Conservation (phyloP, 2,888 invertebrate genomes). For the Thelaira solivaga region DNA sequence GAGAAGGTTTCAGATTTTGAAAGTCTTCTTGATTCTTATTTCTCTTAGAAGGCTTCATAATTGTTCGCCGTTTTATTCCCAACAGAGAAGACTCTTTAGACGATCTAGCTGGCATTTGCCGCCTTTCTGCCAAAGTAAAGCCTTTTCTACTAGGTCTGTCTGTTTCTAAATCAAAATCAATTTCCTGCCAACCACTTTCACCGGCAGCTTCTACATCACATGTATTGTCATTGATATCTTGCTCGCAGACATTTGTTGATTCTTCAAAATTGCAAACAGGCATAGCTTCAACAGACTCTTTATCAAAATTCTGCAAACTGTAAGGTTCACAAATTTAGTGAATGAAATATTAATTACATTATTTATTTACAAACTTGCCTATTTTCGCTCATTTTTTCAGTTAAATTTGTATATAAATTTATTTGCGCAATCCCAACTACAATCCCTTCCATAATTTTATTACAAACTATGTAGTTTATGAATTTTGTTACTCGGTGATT, state of each 20-base stretch:
- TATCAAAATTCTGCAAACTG: slow-evolving; percentile 8
- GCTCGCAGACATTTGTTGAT: not conserved
- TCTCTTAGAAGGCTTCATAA: slow-evolving; percentile 70
- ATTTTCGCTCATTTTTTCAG: slow-evolving; percentile 67
- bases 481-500: no score
- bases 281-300: not conserved
- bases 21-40: slow-evolving; percentile 61
- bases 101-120: slow-evolving; percentile 69
- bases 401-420: slow-evolving; percentile 68
- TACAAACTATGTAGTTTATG: no score
- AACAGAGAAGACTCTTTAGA: slow-evolving; percentile 70
- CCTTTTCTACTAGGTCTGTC: not conserved
- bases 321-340: not conserved
- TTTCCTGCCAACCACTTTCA: slow-evolving; percentile 19
- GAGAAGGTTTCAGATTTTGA: slow-evolving; percentile 55
- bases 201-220: not conserved
- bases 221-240: not conserved
- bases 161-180: slow-evolving; percentile 15
- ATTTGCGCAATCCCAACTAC: slow-evolving; percentile 72
- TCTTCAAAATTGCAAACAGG: not conserved
- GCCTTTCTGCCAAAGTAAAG: slow-evolving; percentile 63
- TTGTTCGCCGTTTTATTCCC: slow-evolving; percentile 70
- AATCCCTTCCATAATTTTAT: slow-evolving; percentile 71
- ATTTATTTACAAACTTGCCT: slow-evolving; percentile 64
- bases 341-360: not conserved